A percentile compares a stretch with the other conserved stretches of the same genome.
These are phyloP conservation scores for Diglossa cyanea DNA, from an alignment of 2,797 vertebrate genomes.

Conservation along the genomic window DNA sequence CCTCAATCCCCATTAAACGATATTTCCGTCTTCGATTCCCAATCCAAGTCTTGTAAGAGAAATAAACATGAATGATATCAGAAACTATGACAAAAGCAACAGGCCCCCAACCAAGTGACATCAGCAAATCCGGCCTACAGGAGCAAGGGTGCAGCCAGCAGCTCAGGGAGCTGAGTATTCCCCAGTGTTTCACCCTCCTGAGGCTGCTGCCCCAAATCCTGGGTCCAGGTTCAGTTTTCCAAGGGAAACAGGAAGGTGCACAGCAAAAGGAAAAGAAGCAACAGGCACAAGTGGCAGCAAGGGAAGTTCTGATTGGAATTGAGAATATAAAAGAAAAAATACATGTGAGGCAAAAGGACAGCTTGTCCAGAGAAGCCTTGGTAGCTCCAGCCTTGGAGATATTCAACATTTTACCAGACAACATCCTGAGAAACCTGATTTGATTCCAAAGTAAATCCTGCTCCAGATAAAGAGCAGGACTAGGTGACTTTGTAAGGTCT, in stretches of 20 bases:
- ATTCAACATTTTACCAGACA: not conserved
- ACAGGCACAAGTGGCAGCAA: not conserved
- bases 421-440: not conserved
- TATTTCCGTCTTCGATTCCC: slow-evolving; percentile 98
- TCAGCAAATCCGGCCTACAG: not conserved
- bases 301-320: not conserved
- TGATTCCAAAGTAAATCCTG: not conserved
- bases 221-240: not conserved
- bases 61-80: slow-evolving; percentile 65
- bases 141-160: not conserved
- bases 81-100: slow-evolving; percentile 47
- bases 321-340: not conserved
- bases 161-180: not conserved
- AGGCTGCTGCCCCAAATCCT: not conserved
- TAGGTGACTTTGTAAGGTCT: not conserved
- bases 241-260: not conserved
- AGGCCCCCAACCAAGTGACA: slow-evolving; percentile 33
- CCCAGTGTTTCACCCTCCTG: not conserved
- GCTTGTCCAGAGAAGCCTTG: not conserved
- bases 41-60: slow-evolving; percentile 93
- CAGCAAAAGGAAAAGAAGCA: not conserved
- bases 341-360: not conserved
- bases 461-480: not conserved
- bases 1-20: slow-evolving; percentile 97
- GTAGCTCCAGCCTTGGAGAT: not conserved